phyloP scores from a whole-genome alignment of 2,888 invertebrate genomes.

The Shargacucullia verbasci region DNA sequence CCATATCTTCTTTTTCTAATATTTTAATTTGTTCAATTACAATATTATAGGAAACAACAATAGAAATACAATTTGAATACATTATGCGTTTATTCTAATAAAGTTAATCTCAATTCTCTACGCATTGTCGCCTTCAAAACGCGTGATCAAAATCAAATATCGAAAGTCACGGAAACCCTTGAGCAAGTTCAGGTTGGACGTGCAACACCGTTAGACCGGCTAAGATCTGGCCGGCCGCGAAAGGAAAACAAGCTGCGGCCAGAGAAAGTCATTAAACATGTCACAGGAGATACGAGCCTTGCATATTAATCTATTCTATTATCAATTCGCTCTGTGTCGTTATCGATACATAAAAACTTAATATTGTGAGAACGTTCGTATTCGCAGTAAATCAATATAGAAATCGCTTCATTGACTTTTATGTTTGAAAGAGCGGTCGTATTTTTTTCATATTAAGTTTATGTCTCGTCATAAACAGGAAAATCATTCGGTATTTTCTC shows the following conservation, averaged over 20 bases:
- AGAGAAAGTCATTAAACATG: conserved; percentile 87
- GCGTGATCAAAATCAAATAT: conserved; percentile 73
- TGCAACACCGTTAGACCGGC: conserved; percentile 63
- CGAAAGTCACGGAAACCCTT: conserved; percentile 64
- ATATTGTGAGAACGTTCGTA: conserved; percentile 44
- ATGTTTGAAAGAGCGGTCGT: conserved; percentile 7
- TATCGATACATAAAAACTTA: conserved; percentile 47
- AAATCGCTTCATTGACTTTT: conserved; percentile 45
- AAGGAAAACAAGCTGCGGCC: conserved; percentile 73
- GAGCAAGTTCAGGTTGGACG: conserved; percentile 43
- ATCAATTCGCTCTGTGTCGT: conserved; percentile 56
- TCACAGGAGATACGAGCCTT: conserved; percentile 66
- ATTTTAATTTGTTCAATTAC: neutral
- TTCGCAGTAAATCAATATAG: conserved; percentile 53
- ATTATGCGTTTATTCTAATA: conserved; percentile 50
- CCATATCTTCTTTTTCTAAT: neutral
- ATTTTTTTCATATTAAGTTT: conserved; percentile 3
- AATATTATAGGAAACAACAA: neutral
- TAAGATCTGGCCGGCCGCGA: conserved; percentile 67
- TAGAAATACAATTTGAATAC: conserved; percentile 36
- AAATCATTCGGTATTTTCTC: conserved; percentile 33
- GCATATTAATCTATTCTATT: conserved; percentile 73
- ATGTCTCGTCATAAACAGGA: conserved; percentile 9
- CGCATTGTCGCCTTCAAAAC: conserved; percentile 66
- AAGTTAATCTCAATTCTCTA: conserved; percentile 63